Evolutionary conservation across 2,797 vertebrate genomes (phyloP), one percentile per base, ranked within the genome.

Genomic region (Chromis chromis): DNA sequence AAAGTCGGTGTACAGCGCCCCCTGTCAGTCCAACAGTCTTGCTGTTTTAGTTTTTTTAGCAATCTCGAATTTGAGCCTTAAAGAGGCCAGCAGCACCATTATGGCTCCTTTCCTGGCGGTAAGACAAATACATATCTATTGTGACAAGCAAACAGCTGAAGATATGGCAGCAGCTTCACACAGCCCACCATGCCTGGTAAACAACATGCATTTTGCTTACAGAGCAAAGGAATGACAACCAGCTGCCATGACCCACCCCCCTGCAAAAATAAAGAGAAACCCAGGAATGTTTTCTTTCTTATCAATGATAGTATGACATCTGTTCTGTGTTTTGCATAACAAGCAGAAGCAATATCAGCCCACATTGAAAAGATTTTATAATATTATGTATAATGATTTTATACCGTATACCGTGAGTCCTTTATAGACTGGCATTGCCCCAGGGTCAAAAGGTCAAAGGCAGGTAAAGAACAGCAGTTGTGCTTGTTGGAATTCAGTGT

Each of bases 81-180:
- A 67, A 48, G 28, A 25, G 33, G 53, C 40, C 65, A 36, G 52
- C 52, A 66, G 64, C 54, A 44, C 39, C 42, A 39, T 14, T 57
- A 57, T 48, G 65, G 16, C 54, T 67, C 28, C 28, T 60, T 42
- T 77, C 53, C 71, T 58, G 61, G 57, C 72, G 76, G 49, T 58
- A 40, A 70, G 61, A 74, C 56, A 83, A 77, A 82, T 77, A 82
- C 57, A 81, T 83, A 66, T 80, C 36, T 64, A 31, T 58, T 69
- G 75, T 68, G 72, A 81, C 79, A 74, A 48, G 65, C 70, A 80
- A 76, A 78, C 80, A 66, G 27, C 19, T 49, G 58, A 77, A 76
- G 63, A 79, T 72, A 80, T 76, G 72, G 62, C 78, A 58, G 22
- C 31, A n/a, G 74, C 72, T 69, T 64, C 74, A 59, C 56, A 64